These are phyloP conservation scores for Acronicta alni DNA, from an alignment of 2,888 invertebrate genomes.

Conservation along the genomic window DNA sequence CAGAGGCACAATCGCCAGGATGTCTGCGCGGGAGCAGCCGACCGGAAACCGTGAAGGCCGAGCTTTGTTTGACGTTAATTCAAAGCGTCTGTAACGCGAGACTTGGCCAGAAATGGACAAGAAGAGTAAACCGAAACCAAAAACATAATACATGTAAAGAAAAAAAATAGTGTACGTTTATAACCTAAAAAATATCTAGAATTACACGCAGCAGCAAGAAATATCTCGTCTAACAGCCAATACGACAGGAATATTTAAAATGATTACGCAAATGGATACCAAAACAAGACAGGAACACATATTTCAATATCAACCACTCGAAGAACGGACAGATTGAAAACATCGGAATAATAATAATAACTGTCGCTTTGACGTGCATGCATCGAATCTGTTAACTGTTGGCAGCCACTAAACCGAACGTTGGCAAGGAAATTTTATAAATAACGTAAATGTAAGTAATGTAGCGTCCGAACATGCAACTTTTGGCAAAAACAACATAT, in stretches of 20 bases:
- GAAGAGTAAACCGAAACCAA: constrained; percentile 7
- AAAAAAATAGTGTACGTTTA: too few relatives aligned
- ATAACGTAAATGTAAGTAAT: constrained; percentile 58
- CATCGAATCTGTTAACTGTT: constrained; percentile 39
- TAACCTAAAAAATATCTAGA: too few relatives aligned
- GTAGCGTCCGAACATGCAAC: constrained; percentile 50
- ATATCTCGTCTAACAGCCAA: background rate
- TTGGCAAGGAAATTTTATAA: constrained; percentile 62
- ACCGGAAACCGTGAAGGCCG: constrained; percentile 57
- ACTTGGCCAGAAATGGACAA: constrained; percentile 11
- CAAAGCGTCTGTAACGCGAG: constrained; percentile 22
- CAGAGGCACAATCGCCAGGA: constrained; percentile 40
- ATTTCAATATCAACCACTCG: constrained; percentile 30
- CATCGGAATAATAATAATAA: constrained; percentile 15
- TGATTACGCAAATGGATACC: constrained; percentile 27
- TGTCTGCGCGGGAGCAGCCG: constrained; percentile 52
- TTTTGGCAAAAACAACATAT: constrained; percentile 69
- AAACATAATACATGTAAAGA: background rate
- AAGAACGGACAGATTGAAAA: constrained; percentile 10
- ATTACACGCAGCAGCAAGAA: too few relatives aligned
- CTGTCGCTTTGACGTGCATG: constrained; percentile 46
- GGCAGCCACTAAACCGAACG: constrained; percentile 43
- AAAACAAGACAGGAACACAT: constrained; percentile 20
- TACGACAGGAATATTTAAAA: constrained; percentile 8
- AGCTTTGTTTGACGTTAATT: constrained; percentile 17